A percentile compares a stretch with the other conserved stretches of the same genome.
phyloP scores from a whole-genome alignment of 64 coral and sea anemone genomes.

The Trachythela sp. region DNA sequence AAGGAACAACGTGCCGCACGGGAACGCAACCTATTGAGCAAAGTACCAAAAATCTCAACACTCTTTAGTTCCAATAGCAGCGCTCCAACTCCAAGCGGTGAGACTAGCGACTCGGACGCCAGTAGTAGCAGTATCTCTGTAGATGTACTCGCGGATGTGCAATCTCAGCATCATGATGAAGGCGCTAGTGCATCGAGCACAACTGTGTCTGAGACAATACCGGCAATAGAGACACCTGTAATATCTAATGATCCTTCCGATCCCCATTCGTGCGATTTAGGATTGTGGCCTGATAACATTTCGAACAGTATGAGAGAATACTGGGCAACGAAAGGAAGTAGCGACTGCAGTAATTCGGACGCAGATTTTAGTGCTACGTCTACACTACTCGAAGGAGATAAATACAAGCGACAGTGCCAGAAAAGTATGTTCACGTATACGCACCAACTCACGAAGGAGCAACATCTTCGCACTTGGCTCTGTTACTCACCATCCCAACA shows the following conservation, averaged over 20 bases:
- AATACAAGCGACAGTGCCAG: too few species aligned
- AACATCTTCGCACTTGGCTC: too few species aligned
- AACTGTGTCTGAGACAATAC: too few species aligned
- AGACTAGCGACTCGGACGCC: background rate
- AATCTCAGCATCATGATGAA: slow-evolving; percentile 10
- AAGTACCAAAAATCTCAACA: slow-evolving; percentile 25
- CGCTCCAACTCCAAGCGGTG: slow-evolving; percentile 13
- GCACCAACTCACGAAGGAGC: background rate
- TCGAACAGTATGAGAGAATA: slow-evolving; percentile 22
- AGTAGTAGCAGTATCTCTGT: background rate
- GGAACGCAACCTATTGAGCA: slow-evolving; percentile 12
- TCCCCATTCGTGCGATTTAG: slow-evolving; percentile 1
- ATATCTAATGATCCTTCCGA: background rate
- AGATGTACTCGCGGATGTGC: background rate
- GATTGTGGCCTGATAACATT: slow-evolving; percentile 4
- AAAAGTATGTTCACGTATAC: background rate
- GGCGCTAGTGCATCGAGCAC: background rate
- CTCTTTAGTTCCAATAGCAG: slow-evolving; percentile 16
- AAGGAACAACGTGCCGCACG: background rate
- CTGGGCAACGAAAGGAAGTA: slow-evolving; percentile 21
- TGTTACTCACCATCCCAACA: too few species aligned
- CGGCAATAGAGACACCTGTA: slow-evolving; percentile 8
- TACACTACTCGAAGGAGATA: background rate
- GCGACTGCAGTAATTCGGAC: background rate
- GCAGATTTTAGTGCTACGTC: background rate